Base-by-base conservation (phyloP, 2,113 vertebrate genomes). In the Xiphias gladius region DNA sequence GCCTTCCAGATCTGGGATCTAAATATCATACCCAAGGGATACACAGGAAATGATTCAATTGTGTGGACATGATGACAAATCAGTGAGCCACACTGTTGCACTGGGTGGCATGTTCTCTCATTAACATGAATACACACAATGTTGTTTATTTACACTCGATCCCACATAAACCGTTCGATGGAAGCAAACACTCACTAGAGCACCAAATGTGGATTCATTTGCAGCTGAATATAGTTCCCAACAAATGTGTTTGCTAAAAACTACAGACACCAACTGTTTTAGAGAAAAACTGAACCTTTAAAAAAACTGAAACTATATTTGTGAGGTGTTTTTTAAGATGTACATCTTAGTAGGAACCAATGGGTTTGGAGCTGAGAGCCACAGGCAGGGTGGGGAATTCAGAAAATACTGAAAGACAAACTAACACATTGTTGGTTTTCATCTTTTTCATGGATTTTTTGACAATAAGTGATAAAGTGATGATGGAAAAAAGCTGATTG, bases 401-500 rank as follows among this genome's bases (percentile, higher is more conserved):
- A n/a, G n/a, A n/a, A n/a, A n/a, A n/a, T n/a, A n/a, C n/a, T n/a
- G n/a, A n/a, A n/a, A n/a, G n/a, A n/a, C n/a, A n/a, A n/a, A n/a
- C n/a, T n/a, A n/a, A n/a, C n/a, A n/a, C n/a, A n/a, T n/a, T n/a
- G n/a, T n/a, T n/a, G n/a, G n/a, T n/a, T n/a, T n/a, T n/a, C n/a
- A n/a, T n/a, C n/a, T n/a, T n/a, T n/a, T n/a, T n/a, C n/a, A n/a
- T n/a, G n/a, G n/a, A n/a, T 35, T 58, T 32, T 22, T 20, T 35
- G 16, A 50, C 55, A 68, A 24, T 14, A 54, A 28, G 2, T n/a
- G n/a, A n/a, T n/a, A n/a, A n/a, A n/a, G n/a, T n/a, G n/a, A n/a
- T 68, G 5, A 37, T 55, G 9, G 24, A 73, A n/a, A 57, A 81
- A 48, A 65, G 37, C 48, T 32, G 24, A n/a, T 46, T 24, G 68